These are phyloP conservation scores for Achlya flavicornis DNA, from an alignment of 2,888 invertebrate species.

Conservation along the genomic window DNA sequence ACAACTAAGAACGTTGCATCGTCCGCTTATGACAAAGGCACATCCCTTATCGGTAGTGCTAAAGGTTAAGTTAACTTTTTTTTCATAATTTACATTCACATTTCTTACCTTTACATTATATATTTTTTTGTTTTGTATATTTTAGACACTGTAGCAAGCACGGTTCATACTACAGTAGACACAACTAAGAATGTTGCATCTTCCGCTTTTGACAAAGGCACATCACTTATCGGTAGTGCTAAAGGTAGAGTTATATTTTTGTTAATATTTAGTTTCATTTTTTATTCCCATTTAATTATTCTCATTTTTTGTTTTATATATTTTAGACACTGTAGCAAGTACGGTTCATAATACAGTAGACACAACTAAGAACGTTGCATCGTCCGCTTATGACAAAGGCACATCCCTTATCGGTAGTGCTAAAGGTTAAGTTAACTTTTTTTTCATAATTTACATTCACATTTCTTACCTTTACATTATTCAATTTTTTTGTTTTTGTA, in stretches of 20 bases:
- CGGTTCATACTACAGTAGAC: constrained; percentile 53
- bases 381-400: constrained; percentile 41
- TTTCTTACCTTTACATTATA: background rate
- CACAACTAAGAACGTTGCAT: constrained; percentile 42
- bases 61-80: constrained; percentile 31
- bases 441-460: background rate
- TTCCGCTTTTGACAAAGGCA: constrained; percentile 54
- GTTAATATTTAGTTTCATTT: too few relatives aligned
- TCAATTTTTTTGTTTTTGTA: background rate
- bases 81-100: background rate
- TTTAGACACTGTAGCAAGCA: constrained; percentile 52
- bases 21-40: constrained; percentile 41
- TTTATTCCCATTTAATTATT: background rate
- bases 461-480: constrained; percentile 11
- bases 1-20: constrained; percentile 43
- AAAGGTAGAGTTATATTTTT: constrained; percentile 41
- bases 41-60: constrained; percentile 31
- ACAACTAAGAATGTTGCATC: constrained; percentile 54
- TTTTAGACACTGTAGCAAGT: constrained; percentile 28
- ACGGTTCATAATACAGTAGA: constrained; percentile 42
- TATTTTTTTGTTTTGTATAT: constrained; percentile 17
- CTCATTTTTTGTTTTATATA: constrained; percentile 5
- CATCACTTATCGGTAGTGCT: constrained; percentile 48
- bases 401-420: constrained; percentile 32
- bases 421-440: constrained; percentile 31